Evolutionary conservation across 2,113 vertebrate species (phyloP), one percentile per base, ranked within the genome.

Genomic region (Lontra canadensis): DNA sequence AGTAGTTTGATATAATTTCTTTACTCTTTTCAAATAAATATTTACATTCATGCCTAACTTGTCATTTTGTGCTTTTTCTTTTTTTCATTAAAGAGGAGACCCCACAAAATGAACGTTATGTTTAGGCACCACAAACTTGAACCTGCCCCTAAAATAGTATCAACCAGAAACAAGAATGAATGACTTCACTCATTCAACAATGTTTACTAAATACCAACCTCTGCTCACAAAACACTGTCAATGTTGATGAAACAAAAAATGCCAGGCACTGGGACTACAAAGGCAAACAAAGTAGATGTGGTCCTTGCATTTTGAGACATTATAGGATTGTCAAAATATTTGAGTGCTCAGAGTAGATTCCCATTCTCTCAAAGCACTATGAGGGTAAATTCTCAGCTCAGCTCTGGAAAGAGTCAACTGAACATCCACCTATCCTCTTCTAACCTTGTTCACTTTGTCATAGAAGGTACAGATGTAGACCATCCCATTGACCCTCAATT

Each of bases 21-120:
- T 92, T 90, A 86, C 34, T 90, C 17, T 65, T 92, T 76, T 39
- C 14, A 82, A 94, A 76, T 92, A 94, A 92, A 67, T 71, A 57
- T 71, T 71, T 78, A 42, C 57, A 39, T 59, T 78, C 69, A 88
- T 65, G 63, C 21, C 21, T 63, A 81, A 71, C 29, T 81, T 95
- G 13, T 44, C n/a, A 23, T 29, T 85, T 88, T 42, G 6, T 63
- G 55, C 88, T 88, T 3, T 74, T 95, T 94, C 47, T 3, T 57
- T 57, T 95, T 94, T 55, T 89, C 73, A 59, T 85, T 67, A 52
- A 95, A 67, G 21, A 93, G 29, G 25, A 88, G 14, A 12, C 6
- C 15, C 39, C 7, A 74, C 23, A 59, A 42, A 67, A 69, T 29
- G 29, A 63, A n/a, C 13, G 10, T 52, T 81, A 84, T 29, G 36